Conservation (phyloP, 2,113 vertebrate genomes). For the Epinephelus fuscoguttatus region DNA sequence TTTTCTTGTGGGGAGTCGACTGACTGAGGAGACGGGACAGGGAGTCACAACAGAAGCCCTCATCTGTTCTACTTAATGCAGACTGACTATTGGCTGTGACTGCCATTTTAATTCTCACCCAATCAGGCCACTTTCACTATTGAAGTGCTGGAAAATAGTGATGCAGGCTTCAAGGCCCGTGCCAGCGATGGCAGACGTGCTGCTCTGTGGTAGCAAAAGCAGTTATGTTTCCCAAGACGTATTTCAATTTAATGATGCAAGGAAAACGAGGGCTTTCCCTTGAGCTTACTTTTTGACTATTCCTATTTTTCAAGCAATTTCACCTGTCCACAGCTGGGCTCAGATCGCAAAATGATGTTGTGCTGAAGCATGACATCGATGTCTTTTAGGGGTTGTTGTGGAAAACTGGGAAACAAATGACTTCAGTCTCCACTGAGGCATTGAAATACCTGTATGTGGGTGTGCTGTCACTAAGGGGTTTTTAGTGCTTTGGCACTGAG, state of each 20-base stretch:
- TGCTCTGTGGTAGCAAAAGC: constrained; percentile 55
- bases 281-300: constrained; percentile 54
- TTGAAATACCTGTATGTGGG: constrained; percentile 66
- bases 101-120: constrained; percentile 60
- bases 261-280: constrained; percentile 59
- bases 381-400: constrained; percentile 58
- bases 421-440: constrained; percentile 43
- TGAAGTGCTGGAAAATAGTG: constrained; percentile 68
- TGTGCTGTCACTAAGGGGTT: constrained; percentile 50
- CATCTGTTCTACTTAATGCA: constrained; percentile 57
- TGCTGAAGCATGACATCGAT: constrained; percentile 54
- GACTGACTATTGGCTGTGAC: constrained; percentile 58
- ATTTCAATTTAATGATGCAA: constrained; percentile 74
- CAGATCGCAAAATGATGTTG: constrained; percentile 49
- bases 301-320: constrained; percentile 72
- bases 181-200: constrained; percentile 55
- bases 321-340: constrained; percentile 71
- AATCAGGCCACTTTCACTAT: constrained; percentile 38
- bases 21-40: constrained; percentile 52
- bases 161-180: constrained; percentile 6
- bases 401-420: constrained; percentile 59
- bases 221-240: constrained; percentile 56
- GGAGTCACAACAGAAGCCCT: constrained; percentile 70
- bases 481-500: constrained; percentile 47
- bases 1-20: constrained; percentile 53